These are phyloP conservation scores for Okamejei kenojei DNA, from an alignment of 2,797 vertebrate genomes.

Conservation along the genomic window DNA sequence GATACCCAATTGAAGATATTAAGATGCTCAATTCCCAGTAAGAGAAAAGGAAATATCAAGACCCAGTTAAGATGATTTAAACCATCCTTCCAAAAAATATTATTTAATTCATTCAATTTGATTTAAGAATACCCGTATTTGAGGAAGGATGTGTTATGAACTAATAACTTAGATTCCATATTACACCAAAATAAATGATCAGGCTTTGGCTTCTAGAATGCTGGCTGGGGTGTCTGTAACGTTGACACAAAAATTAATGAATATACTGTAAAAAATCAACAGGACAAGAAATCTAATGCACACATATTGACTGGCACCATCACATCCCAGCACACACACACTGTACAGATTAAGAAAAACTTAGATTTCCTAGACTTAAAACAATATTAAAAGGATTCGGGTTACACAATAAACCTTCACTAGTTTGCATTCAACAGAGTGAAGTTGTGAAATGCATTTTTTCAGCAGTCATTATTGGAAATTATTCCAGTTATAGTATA, in stretches of 20 bases:
- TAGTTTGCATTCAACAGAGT: not conserved
- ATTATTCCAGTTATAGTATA: not conserved
- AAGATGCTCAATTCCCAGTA: not conserved
- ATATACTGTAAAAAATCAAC: not conserved
- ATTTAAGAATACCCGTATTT: not conserved
- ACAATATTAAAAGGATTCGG: no score
- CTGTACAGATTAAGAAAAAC: not conserved
- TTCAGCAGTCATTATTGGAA: not conserved
- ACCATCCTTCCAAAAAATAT: conserved; percentile 4
- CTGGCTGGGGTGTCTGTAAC: not conserved
- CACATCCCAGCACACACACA: not conserved
- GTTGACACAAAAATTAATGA: not conserved
- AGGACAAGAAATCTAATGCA: not conserved
- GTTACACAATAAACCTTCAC: not conserved
- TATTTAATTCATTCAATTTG: not conserved
- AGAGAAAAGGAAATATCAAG: not conserved
- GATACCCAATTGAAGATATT: not conserved
- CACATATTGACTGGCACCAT: not conserved
- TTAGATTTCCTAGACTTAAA: not conserved
- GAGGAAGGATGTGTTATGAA: no score
- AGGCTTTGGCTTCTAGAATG: not conserved
- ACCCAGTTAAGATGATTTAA: not conserved
- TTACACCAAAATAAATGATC: not conserved
- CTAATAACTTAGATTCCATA: not conserved
- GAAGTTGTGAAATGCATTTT: not conserved